These are phyloP conservation scores for Diuraphis noxia DNA, from an alignment of 1,140 invertebrate species.

Conservation along the genomic window DNA sequence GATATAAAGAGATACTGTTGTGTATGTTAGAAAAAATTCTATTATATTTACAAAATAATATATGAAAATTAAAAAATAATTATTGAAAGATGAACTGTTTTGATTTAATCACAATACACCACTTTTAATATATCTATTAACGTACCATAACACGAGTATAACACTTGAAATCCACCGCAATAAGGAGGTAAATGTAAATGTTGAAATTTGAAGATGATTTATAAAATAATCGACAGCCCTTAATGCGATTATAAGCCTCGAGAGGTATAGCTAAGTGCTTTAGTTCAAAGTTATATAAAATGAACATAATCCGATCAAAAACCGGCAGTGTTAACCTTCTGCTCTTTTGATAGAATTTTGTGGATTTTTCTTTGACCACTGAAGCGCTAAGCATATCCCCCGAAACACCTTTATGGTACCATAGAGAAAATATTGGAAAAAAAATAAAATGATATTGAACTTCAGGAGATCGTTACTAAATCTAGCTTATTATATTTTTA, in stretches of 20 bases:
- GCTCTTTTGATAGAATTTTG: neutral
- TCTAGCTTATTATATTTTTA: neutral
- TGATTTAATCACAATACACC: neutral
- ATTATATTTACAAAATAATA: neutral
- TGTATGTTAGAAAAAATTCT: neutral
- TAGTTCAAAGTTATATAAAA: slow-evolving; percentile 22
- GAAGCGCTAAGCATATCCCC: neutral
- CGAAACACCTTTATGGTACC: neutral
- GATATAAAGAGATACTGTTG: neutral
- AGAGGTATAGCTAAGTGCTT: neutral
- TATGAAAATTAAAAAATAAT: neutral
- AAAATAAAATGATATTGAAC: neutral
- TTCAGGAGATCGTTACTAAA: neutral
- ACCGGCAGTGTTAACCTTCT: neutral
- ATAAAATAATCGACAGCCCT: slow-evolving; percentile 4
- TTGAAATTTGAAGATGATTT: neutral
- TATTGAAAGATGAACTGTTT: neutral
- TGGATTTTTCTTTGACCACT: neutral
- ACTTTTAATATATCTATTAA: neutral
- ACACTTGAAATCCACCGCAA: neutral
- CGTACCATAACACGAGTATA: neutral
- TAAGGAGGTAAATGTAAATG: neutral
- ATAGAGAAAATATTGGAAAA: slow-evolving; percentile 8
- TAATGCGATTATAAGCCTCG: slow-evolving; percentile 23
- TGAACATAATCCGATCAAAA: slow-evolving; percentile 25